Base-by-base conservation (phyloP, 2,113 vertebrate species). In the Oreochromis tanganicae region DNA sequence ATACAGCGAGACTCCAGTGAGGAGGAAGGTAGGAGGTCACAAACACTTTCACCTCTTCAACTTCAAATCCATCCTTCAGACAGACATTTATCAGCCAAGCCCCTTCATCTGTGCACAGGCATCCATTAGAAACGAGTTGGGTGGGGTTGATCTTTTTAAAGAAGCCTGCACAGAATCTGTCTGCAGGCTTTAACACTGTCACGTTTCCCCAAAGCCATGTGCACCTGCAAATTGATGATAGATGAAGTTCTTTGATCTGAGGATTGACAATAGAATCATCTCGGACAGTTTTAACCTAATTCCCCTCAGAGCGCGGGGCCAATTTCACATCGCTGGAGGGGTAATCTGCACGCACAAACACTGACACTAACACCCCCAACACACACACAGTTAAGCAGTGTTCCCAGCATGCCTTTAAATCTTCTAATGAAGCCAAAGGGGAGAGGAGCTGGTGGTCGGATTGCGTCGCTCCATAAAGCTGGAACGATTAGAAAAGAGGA, bases 1-100 rank as follows among this genome's bases (percentile, higher is more conserved):
- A 93, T 96, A 79, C 96, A 96, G 94, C 96, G 96, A 81, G 97
- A 97, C 84, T 97, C 96, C 93, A 97, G 97, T 9, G 96, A 97
- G 89, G 96, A 97, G 82, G 97, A 97, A 96, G 96, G 97, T 97
- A 96, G 84, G 94, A 59, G 56, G 84, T 86, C 85, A 32, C 66
- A 80, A 61, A 43, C 87, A 71, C 55, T 59, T 54, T 55, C 68
- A 50, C 57, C 24, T 46, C 27, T 24, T 55, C 46, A 50, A 3
- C 82, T 75, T 56, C 24, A 29, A 63, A 61, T 50, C 43, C 59
- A 59, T 19, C 63, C 32, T 54, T 36, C 55, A 50, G 85, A 81
- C 54, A 85, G 59, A 88, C 84, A 63, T 3, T 4, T 46, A 85
- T 68, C 88, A 80, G 8, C 48, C 19, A 13, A 12, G 38, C 68